A percentile compares a stretch with the other conserved stretches of the same genome.
Evolutionary conservation across 2,888 invertebrate genomes (phyloP).

Genomic region (Gibbula magus): DNA sequence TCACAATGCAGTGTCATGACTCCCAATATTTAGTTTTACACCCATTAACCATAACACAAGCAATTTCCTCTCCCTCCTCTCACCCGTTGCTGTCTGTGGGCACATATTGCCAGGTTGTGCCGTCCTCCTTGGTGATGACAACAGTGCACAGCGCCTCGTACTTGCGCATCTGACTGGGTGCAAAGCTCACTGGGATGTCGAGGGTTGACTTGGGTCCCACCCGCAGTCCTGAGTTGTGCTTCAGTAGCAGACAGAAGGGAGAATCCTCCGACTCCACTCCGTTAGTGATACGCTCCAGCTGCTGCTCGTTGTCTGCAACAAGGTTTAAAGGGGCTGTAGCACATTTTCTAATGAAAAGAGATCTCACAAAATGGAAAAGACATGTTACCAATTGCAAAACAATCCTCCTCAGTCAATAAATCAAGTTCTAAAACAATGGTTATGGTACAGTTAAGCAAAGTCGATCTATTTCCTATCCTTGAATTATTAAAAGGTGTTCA

Average conservation of each 20-base stretch:
- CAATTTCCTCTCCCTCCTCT: slow-evolving; percentile 11
- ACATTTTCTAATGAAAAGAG: too few relatives aligned
- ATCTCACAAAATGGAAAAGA: too few relatives aligned
- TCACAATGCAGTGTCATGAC: too few relatives aligned
- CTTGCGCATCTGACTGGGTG: slow-evolving; percentile 70
- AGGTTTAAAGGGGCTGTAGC: neutral
- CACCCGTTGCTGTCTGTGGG: slow-evolving; percentile 56
- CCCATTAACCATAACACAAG: too few relatives aligned
- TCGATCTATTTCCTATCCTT: too few relatives aligned
- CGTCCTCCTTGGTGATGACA: slow-evolving; percentile 66
- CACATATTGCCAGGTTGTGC: slow-evolving; percentile 52
- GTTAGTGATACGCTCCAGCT: slow-evolving; percentile 31
- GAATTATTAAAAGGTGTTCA: too few relatives aligned
- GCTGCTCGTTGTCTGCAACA: slow-evolving; percentile 51
- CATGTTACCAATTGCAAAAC: too few relatives aligned
- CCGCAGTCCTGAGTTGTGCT: slow-evolving; percentile 57
- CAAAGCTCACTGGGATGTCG: slow-evolving; percentile 74
- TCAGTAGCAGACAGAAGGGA: slow-evolving; percentile 71
- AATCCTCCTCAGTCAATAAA: too few relatives aligned
- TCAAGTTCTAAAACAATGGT: too few relatives aligned
- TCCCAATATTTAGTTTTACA: too few relatives aligned
- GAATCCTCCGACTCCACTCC: slow-evolving; percentile 47
- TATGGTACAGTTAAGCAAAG: too few relatives aligned
- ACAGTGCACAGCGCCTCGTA: slow-evolving; percentile 69
- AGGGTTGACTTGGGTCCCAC: slow-evolving; percentile 72